phyloP scores from a whole-genome alignment of 1,140 invertebrate genomes.

The Anoplophora glabripennis region DNA sequence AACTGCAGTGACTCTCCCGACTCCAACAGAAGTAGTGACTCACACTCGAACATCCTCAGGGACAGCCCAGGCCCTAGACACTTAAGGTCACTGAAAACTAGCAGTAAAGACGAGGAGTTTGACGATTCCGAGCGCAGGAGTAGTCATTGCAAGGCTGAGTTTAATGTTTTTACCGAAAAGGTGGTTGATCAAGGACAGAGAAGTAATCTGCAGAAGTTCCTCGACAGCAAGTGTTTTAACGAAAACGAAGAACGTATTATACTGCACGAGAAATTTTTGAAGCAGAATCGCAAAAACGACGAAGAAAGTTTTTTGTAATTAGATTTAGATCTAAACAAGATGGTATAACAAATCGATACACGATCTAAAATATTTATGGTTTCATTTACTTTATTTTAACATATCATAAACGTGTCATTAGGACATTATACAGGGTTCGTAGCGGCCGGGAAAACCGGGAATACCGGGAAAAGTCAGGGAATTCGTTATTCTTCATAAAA shows the following conservation, averaged over 20 bases:
- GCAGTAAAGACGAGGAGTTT: slow-evolving; percentile 22
- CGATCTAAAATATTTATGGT: too few relatives aligned
- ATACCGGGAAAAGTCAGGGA: too few relatives aligned
- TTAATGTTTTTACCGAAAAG: slow-evolving; percentile 34
- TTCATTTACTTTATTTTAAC: too few relatives aligned
- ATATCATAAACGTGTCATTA: too few relatives aligned
- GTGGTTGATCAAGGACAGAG: slow-evolving; percentile 18
- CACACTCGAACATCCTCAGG: slow-evolving; percentile 27
- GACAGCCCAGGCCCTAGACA: slow-evolving; percentile 11
- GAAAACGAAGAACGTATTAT: slow-evolving; percentile 17
- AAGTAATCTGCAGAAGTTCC: slow-evolving; percentile 10
- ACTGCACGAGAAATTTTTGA: slow-evolving; percentile 19
- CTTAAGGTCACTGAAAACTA: slow-evolving; percentile 11
- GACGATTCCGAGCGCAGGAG: slow-evolving; percentile 7
- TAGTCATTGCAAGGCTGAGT: slow-evolving; percentile 11
- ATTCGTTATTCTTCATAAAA: too few relatives aligned
- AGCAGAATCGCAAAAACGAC: slow-evolving; percentile 19
- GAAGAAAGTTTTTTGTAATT: slow-evolving; percentile 32
- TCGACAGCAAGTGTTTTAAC: slow-evolving; percentile 9
- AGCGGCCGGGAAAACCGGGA: too few relatives aligned
- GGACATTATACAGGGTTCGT: too few relatives aligned
- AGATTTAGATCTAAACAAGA: too few relatives aligned
- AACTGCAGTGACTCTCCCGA: slow-evolving; percentile 38
- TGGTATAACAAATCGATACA: too few relatives aligned
- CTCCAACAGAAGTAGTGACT: slow-evolving; percentile 35